Base-by-base conservation (phyloP, 1,140 invertebrate species). In the Daktulosphaira vitifoliae region DNA sequence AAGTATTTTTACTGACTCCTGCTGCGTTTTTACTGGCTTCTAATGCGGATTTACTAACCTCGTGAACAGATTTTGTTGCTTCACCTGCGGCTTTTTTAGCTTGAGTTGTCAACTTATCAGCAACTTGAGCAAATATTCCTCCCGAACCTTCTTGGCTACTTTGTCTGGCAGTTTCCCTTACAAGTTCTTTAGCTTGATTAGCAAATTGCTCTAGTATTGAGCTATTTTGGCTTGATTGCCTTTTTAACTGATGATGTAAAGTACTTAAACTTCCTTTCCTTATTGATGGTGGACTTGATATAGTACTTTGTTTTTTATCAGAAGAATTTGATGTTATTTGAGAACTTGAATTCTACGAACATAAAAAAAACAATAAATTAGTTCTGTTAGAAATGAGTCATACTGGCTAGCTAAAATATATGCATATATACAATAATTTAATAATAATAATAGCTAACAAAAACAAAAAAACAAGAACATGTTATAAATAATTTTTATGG, bases 31-130 rank as follows among this genome's bases (percentile, higher is more conserved):
- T 92, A 67, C 89, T 90, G 0, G 88, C 89, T 76, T 92, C 89
- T 18, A 91, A 71, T 0, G 90, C 90, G 62, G 83, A 84, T 72
- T 92, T 91, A 0, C 88, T 87, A 6, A 81, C 88, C 71, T 87
- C 87, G 65, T 88, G 85, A 20, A 89, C 81, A 50, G 84, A 87
- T 71, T 89, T 88, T 0, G 83, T 83, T 4, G 90, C 90, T 75
- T 90, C 90, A 68, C 86, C 88, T 1, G 90, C 86, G 5, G 89
- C 90, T 75, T 89, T 91, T 71, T 92, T 92, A 0, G 90, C 90
- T 71, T 92, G 88, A 33, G 85, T 81, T 0, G 90, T 92, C 0
- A 93, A 72, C 80, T 82, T 66, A 80, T 92, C 92, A 69, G 92
- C 89, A 80, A 93, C 88, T 65, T 92, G 89, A 11, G 89, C 88